A percentile compares a stretch with the other conserved stretches of the same genome.
phyloP scores from a whole-genome alignment of 2,797 vertebrate genomes.

The Gephyroberyx darwinii region DNA sequence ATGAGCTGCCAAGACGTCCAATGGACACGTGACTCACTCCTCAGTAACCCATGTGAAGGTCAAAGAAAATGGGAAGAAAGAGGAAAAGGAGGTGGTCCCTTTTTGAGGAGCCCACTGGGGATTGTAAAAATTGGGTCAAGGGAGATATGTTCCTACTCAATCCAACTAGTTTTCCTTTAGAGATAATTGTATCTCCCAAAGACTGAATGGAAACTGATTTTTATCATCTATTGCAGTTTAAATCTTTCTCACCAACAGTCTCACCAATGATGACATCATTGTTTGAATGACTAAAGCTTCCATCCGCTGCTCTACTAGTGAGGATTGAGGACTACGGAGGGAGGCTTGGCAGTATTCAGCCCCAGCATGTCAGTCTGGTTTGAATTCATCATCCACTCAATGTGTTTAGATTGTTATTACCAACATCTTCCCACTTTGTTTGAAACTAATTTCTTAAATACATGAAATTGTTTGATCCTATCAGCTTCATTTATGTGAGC shows the following conservation, averaged over 20 bases:
- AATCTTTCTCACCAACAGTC: constrained; percentile 26
- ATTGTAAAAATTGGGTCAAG: constrained; percentile 65
- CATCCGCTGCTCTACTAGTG: constrained; percentile 32
- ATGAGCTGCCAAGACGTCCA: constrained; percentile 32
- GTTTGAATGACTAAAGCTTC: constrained; percentile 54
- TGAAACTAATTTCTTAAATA: constrained; percentile 63
- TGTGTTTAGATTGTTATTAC: constrained; percentile 50
- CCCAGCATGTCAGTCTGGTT: constrained; percentile 31
- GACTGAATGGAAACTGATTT: constrained; percentile 51
- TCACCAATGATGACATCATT: constrained; percentile 57
- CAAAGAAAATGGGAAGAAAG: constrained; percentile 57
- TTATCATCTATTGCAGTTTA: constrained; percentile 37
- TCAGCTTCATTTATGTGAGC: constrained; percentile 54
- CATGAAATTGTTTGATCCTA: constrained; percentile 70
- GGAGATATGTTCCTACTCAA: constrained; percentile 54
- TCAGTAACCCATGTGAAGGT: constrained; percentile 49
- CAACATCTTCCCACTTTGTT: constrained; percentile 55
- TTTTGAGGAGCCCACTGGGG: constrained; percentile 47
- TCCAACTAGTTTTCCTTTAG: constrained; percentile 31
- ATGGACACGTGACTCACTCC: constrained; percentile 44
- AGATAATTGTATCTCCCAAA: constrained; percentile 38
- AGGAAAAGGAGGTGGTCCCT: constrained; percentile 45
- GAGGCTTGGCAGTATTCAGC: constrained; percentile 28
- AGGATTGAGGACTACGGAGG: constrained; percentile 29
- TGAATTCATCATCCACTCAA: constrained; percentile 34